Evolutionary conservation across 2,888 invertebrate genomes (phyloP).

Genomic region (Pteria penguin): DNA sequence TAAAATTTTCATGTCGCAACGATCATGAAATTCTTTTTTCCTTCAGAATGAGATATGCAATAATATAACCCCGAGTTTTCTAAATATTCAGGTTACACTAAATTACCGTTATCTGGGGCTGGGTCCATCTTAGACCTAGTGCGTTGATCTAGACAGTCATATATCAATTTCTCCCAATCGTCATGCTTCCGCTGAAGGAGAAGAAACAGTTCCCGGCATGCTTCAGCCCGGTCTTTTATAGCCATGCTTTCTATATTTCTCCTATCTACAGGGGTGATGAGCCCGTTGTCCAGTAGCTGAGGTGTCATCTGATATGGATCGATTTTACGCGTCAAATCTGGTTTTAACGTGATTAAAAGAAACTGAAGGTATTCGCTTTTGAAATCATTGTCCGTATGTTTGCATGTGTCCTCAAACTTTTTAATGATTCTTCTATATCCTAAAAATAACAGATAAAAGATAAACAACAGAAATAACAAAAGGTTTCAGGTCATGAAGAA

Average conservation of each 20-base stretch:
- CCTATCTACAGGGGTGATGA: background rate
- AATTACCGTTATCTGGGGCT: conserved; percentile 3
- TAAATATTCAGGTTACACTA: too few species aligned
- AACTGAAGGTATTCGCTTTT: conserved; percentile 12
- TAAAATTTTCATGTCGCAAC: too few species aligned
- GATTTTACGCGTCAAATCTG: conserved; percentile 6
- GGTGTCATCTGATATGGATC: background rate
- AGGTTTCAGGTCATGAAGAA: too few species aligned
- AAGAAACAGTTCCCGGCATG: conserved; percentile 10
- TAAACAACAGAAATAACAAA: background rate
- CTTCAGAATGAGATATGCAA: too few species aligned
- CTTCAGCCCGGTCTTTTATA: background rate
- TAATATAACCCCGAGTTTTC: too few species aligned
- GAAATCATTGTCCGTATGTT: background rate
- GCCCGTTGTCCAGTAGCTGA: background rate
- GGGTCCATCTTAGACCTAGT: conserved; percentile 18
- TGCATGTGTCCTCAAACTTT: background rate
- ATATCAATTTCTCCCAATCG: conserved; percentile 2
- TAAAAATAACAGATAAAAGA: background rate
- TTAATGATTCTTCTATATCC: background rate
- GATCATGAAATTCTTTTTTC: too few species aligned
- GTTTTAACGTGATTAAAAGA: background rate
- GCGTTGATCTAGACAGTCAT: background rate
- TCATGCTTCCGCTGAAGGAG: background rate
- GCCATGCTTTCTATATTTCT: background rate